phyloP scores from a whole-genome alignment of 2,797 vertebrate species.

The Intellagama lesueurii region DNA sequence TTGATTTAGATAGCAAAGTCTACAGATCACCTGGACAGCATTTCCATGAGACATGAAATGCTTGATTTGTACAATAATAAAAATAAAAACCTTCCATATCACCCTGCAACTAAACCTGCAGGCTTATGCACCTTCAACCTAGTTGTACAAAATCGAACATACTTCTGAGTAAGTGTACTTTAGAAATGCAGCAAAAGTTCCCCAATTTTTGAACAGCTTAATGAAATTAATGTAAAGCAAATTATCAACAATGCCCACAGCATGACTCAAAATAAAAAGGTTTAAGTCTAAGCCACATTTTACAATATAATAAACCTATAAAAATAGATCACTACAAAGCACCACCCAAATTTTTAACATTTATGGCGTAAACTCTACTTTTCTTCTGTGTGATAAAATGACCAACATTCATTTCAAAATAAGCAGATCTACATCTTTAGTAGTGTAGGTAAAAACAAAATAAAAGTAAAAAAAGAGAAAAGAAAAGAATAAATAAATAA shows the following conservation, averaged over 20 bases:
- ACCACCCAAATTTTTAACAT: neutral
- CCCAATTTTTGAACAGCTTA: neutral
- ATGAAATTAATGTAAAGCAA: neutral
- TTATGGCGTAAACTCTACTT: neutral
- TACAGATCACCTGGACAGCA: neutral
- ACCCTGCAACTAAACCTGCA: neutral
- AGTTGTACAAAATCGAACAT: neutral
- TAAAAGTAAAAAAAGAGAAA: no score
- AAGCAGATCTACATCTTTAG: no score
- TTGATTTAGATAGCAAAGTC: neutral
- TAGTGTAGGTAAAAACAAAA: no score
- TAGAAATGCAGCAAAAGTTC: neutral
- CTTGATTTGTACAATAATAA: neutral
- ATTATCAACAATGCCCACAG: neutral
- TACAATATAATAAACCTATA: neutral
- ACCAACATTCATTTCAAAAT: no score
- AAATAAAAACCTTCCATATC: neutral
- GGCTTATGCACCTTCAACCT: neutral
- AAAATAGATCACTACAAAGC: neutral
- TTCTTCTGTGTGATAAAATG: neutral
- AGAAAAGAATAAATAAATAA: no score
- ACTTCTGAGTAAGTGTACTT: neutral
- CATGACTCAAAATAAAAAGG: neutral
- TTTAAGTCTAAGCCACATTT: neutral
- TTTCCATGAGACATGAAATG: neutral